Evolutionary conservation across 1,140 invertebrate genomes (phyloP), one percentile per base, ranked within the genome.

Genomic region (Meloidogyne exigua): DNA sequence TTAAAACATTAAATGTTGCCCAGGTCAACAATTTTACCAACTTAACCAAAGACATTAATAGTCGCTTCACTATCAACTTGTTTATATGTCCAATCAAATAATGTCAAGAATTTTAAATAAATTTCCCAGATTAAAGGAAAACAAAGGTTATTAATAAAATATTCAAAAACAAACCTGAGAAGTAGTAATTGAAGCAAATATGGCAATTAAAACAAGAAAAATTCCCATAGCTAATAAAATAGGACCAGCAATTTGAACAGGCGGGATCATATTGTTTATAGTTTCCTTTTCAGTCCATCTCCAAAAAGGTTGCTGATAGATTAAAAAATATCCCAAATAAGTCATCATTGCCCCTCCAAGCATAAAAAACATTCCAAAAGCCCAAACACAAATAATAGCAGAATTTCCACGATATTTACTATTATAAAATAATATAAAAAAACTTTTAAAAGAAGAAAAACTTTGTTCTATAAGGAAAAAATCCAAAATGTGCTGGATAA

Each of bases 331-430:
- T 3, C 85, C 86, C 13, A 86, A 67, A 66, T 86, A 87, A 15
- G 76, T 70, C 85, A 87, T 87, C 10, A 87, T 63, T 39, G 78
- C 66, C 9, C 85, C 86, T 10, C 86, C 85, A 49, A 88, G 62
- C 12, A 85, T n/a, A 25, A 87, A 75, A 68, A 87, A 87, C 32
- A 77, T 67, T 18, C 85, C 85, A 65, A 87, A 87, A 5, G 86
- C 83, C 76, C 81, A 82, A n/a, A 85, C 72, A 69, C 85, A 87
- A 21, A 87, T 79, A 4, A 79, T 69, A 3, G 80, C 72, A 13
- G 86, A 85, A 39, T 80, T 87, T 9, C 85, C 85, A 12, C 86
- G 85, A 70, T 85, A 87, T 78, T 88, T 87, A 63, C 85, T 86
- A 36, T 13, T 84, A 80, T 15, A 28, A 36, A 49, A 39, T 57